phyloP scores from a whole-genome alignment of 2,797 vertebrate species.

The Pachyuromys duprasi region DNA sequence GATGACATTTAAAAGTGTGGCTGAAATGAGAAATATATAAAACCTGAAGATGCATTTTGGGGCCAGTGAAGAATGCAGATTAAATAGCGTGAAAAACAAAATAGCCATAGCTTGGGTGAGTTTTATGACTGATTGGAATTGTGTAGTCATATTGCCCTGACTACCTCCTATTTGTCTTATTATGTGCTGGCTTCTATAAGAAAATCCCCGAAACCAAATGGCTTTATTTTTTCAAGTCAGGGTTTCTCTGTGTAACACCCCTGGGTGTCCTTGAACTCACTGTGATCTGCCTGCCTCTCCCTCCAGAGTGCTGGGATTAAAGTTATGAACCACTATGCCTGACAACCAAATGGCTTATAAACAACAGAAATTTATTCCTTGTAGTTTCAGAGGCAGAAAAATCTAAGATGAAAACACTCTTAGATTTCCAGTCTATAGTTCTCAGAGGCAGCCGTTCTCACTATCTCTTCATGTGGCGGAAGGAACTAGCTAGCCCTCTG shows the following conservation, averaged over 20 bases:
- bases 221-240: not conserved
- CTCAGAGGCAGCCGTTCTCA: not conserved
- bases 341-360: not conserved
- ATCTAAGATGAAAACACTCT: not conserved
- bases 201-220: not conserved
- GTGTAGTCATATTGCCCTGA: not conserved
- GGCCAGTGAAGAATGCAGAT: constrained; percentile 23
- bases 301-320: not conserved
- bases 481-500: not conserved
- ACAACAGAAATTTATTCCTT: not conserved
- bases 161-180: not conserved
- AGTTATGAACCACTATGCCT: not conserved
- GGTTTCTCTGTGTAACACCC: not conserved
- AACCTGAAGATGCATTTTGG: constrained; percentile 55
- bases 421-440: not conserved
- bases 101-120: not conserved
- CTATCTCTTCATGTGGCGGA: not conserved
- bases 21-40: constrained; percentile 65
- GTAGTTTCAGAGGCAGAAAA: not conserved
- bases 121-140: not conserved
- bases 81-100: constrained; percentile 22
- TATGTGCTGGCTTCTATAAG: not conserved
- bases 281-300: not conserved
- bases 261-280: not conserved
- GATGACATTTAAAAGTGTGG: constrained; percentile 51